Base-by-base conservation (phyloP, 2,113 vertebrate species). In the Callocephalon fimbriatum region DNA sequence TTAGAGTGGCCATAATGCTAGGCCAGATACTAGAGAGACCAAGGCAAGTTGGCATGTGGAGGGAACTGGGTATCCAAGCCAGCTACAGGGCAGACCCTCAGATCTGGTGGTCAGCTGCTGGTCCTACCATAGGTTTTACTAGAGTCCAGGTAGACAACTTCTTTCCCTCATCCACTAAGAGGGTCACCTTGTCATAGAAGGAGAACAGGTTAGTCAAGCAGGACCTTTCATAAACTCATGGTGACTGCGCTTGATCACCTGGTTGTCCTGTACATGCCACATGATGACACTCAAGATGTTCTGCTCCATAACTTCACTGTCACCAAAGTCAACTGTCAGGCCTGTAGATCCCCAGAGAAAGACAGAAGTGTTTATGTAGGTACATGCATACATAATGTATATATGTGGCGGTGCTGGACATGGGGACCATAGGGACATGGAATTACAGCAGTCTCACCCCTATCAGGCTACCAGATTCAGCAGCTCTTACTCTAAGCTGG, bases 291-390 rank as follows among this genome's bases (percentile, higher is more conserved):
- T 4, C 19, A 35, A 16, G 45, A 9, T 53, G 5, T n/a, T 40
- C 74, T 61, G 29, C 23, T 62, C 38, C 27, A 9, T 59, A 62
- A 38, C 45, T 61, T 35, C 27, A 19, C 15, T 51, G 44, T 17
- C 86, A 74, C 44, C n/a, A 35, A 45, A 45, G 23, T 68, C n/a
- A 61, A 25, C 62, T 53, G 27, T 45, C 38, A 61, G 45, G 37
- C 7, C 53, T 68, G n/a, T 16, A 68, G 45, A 3, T 47, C 19
- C 15, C n/a, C 16, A 23, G 8, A 67, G 44, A 53, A 25, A 67
- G 22, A n/a, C 0, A 31, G 16, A 42, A 54, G 12, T 17, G 6
- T 59, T 61, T 31, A 45, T 20, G 6, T 6, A 50, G 1, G 2
- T 26, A 14, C 19, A 27, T 35, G 5, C 3, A 3, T 5, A 15